Evolutionary conservation across 2,888 invertebrate species (phyloP), one percentile per base, ranked within the genome.

Genomic region (Tiphia femorata): DNA sequence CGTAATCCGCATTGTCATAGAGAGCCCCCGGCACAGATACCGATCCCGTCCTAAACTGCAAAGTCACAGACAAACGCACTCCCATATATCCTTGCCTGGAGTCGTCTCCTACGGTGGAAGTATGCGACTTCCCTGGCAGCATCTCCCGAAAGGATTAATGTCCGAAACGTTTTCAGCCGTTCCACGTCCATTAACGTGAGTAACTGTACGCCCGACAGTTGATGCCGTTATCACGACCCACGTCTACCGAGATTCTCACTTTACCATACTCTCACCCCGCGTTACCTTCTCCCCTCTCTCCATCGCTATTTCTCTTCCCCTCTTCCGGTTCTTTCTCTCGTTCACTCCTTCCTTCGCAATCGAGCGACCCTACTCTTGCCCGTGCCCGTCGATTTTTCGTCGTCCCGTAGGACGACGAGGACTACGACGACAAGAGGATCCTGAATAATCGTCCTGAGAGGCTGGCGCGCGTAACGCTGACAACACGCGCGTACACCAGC

Each of bases 151-250:
- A 54, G 54, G 42, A 64, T 54, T 51, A 57, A 57, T 48, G 33
- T 37, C 49, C 49, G 47, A 47, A 42, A 44, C 47, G 43, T 60
- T 60, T 54, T 43, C 41, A 50, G 50, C 49, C 51, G 38, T 48
- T 40, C 42, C 57, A 42, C 33, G 44, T 51, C 47, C 61, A 61
- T 63, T 63, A 61, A 63, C 48, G 61, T 44, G 61, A 63, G 54
- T 63, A 63, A 61, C 63, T 53, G 57, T 61, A 54, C 49, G 44
- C 29, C 44, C 40, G 57, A 61, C 61, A 51, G 53, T 49, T 53
- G 61, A 49, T 61, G 57, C 62, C 62, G 59, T 65, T 64, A 64
- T 64, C 57, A 52, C 59, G 51, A 42, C 52, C 53, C 49, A 63
- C 56, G 64, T 56, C 27, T 30, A 35, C 49, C 35, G 20, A 42